Evolutionary conservation across 2,888 invertebrate genomes (phyloP).

Genomic region (Rotaria sp.): DNA sequence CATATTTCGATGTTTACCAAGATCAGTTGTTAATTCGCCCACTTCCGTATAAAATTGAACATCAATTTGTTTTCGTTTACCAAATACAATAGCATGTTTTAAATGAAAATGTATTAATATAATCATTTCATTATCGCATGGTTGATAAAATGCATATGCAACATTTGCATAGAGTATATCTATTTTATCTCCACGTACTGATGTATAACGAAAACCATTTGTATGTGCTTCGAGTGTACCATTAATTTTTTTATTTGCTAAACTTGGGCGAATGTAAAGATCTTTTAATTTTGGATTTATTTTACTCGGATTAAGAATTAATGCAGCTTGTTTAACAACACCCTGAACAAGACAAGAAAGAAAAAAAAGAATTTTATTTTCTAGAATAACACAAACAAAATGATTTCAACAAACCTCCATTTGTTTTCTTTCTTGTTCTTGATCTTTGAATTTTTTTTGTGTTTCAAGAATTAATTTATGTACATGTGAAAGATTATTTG

Average conservation of each 20-base stretch:
- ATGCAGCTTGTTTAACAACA: constrained; percentile 92
- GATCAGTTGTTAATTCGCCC: constrained; percentile 96
- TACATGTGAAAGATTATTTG: constrained; percentile 87
- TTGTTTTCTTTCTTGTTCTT: constrained; percentile 95
- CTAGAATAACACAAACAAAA: constrained; percentile 52
- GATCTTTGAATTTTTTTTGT: constrained; percentile 92
- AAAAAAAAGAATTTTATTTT: constrained; percentile 28
- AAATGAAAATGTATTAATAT: constrained; percentile 95
- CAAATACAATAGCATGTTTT: constrained; percentile 94
- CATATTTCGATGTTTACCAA: constrained; percentile 99
- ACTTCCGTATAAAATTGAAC: constrained; percentile 99
- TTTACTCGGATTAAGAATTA: constrained; percentile 84
- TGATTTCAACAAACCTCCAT: constrained; percentile 63
- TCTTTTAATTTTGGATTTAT: constrained; percentile 95
- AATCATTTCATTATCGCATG: constrained; percentile 98
- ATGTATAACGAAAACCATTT: constrained; percentile 87
- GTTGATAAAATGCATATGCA: constrained; percentile 97
- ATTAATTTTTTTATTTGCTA: constrained; percentile 77
- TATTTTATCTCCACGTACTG: constrained; percentile 97
- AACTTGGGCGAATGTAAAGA: constrained; percentile 94
- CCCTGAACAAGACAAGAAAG: constrained; percentile 55
- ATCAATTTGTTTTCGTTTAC: constrained; percentile 96
- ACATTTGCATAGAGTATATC: constrained; percentile 98
- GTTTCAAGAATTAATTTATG: constrained; percentile 96
- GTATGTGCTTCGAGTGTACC: constrained; percentile 77